Evolutionary conservation across 2,797 vertebrate species (phyloP).

Genomic region (Arrhamphus sclerolepis): DNA sequence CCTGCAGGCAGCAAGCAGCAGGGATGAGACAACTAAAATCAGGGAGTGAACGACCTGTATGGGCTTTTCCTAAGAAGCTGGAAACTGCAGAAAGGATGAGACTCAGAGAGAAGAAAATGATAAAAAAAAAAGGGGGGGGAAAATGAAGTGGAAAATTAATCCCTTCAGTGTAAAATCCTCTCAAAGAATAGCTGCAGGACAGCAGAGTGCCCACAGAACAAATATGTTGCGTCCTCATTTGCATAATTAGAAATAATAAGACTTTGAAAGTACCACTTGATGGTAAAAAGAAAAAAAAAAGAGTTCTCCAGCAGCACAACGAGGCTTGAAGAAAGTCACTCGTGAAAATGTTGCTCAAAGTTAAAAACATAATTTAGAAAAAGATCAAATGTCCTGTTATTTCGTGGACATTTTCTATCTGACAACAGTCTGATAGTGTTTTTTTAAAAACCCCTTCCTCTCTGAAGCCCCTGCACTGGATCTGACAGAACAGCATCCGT

Average conservation of each 20-base stretch:
- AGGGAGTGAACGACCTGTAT: conserved; percentile 18
- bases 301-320: not conserved
- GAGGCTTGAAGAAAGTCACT: conserved; percentile 16
- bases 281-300: conserved; percentile 5
- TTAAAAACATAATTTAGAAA: no score
- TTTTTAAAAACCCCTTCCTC: not conserved
- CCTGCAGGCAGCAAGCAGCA: conserved; percentile 24
- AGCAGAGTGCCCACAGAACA: conserved; percentile 5
- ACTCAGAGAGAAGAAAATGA: not conserved
- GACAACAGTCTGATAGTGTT: not conserved
- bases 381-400: conserved; percentile 11
- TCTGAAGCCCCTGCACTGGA: not conserved
- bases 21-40: conserved; percentile 19
- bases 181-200: conserved; percentile 9
- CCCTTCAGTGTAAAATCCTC: conserved; percentile 13
- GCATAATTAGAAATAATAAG: conserved; percentile 9
- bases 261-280: conserved; percentile 34
- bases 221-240: conserved; percentile 18
- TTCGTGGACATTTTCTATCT: conserved; percentile 11
- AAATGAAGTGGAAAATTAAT: conserved; percentile 13
- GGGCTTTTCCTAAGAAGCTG: conserved; percentile 3
- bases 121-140: not conserved
- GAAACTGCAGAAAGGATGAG: conserved; percentile 1
- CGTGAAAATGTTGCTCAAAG: conserved; percentile 17
- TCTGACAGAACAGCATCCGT: not conserved